Evolutionary conservation across 1,140 invertebrate genomes (phyloP).

Genomic region (Sitophilus oryzae): DNA sequence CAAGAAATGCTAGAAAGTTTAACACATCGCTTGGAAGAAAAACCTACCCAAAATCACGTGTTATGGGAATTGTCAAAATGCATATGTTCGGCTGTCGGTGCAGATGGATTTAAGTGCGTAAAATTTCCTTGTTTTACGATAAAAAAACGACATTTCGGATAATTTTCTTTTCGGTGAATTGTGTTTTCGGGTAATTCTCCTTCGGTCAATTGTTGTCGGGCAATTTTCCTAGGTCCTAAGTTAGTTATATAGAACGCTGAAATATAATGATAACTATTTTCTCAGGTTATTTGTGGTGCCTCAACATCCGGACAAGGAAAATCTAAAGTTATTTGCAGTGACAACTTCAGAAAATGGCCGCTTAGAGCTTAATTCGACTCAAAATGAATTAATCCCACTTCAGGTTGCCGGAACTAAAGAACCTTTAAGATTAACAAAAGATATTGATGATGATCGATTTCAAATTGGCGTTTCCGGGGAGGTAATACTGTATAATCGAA

Average conservation of each 20-base stretch:
- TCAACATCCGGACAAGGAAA: constrained; percentile 27
- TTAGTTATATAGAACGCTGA: background rate
- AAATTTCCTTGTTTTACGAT: too few species aligned
- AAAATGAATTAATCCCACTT: constrained; percentile 41
- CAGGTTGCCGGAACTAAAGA: constrained; percentile 50
- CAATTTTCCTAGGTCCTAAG: background rate
- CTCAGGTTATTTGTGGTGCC: constrained; percentile 34
- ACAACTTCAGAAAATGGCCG: constrained; percentile 27
- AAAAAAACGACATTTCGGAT: too few species aligned
- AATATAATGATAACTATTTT: constrained; percentile 12
- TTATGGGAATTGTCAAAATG: constrained; percentile 57
- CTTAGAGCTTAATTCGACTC: constrained; percentile 32
- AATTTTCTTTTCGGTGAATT: too few species aligned
- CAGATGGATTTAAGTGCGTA: constrained; percentile 50
- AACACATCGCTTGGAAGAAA: constrained; percentile 50
- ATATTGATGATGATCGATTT: constrained; percentile 46
- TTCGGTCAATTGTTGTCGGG: background rate
- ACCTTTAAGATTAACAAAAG: constrained; percentile 46
- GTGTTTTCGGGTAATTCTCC: background rate
- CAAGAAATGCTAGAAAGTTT: constrained; percentile 56
- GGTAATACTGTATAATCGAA: constrained; percentile 25
- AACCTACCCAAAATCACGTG: constrained; percentile 51
- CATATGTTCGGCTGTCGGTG: constrained; percentile 54
- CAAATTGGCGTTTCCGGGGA: constrained; percentile 44
- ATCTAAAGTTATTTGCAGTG: constrained; percentile 40